Conservation (phyloP, 2,888 invertebrate species). For the Dasysyrphus albostriatus region DNA sequence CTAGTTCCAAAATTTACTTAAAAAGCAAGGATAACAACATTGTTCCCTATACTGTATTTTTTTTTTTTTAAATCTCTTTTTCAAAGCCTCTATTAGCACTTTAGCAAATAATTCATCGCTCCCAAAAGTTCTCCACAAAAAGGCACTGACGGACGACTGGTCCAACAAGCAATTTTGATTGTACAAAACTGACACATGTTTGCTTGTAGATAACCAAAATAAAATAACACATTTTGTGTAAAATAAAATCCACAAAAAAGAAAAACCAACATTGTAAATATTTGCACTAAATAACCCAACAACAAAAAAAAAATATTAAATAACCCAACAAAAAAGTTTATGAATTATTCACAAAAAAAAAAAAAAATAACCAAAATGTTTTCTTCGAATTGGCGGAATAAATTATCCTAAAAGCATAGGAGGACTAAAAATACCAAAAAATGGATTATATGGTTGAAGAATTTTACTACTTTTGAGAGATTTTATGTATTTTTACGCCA, state of each 20-base stretch:
- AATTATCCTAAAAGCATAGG: conserved; percentile 34
- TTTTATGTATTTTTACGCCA: conserved; percentile 38
- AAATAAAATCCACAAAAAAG: neutral
- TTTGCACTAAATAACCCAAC: conserved; percentile 10
- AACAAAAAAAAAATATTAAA: conserved; percentile 35
- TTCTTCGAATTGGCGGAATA: conserved; percentile 16
- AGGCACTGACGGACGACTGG: neutral
- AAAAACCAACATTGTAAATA: conserved; percentile 17
- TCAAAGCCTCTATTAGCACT: neutral
- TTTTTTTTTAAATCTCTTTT: too few relatives aligned
- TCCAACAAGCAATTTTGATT: neutral
- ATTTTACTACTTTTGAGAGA: conserved; percentile 36
- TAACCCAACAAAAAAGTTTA: conserved; percentile 26
- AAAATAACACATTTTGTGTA: neutral
- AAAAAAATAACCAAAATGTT: conserved; percentile 18
- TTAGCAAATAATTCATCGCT: neutral
- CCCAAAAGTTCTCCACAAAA: neutral
- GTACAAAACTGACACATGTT: conserved; percentile 12
- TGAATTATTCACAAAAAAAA: conserved; percentile 33
- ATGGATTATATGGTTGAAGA: conserved; percentile 45
- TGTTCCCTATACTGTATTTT: too few relatives aligned
- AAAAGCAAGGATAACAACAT: too few relatives aligned
- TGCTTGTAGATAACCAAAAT: neutral
- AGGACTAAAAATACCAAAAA: neutral
- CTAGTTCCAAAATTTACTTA: too few relatives aligned